Percentiles rank a stretch among this genome's conserved stretches.
These are phyloP conservation scores for Scylla paramamosain DNA, from an alignment of 1,140 invertebrate genomes.

Conservation along the genomic window DNA sequence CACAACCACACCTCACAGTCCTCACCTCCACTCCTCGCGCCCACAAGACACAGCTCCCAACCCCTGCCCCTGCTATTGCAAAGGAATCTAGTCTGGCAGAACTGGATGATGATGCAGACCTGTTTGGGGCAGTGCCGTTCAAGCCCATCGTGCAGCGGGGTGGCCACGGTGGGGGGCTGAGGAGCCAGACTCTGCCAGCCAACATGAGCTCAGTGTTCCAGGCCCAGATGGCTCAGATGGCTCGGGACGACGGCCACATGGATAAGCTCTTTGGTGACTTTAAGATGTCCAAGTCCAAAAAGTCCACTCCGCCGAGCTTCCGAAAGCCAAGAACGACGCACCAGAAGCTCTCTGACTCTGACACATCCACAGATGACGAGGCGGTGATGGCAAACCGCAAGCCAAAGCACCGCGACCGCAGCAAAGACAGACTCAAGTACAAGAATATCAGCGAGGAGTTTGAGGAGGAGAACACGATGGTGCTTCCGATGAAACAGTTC, in stretches of 20 bases:
- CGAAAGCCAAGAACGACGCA: conserved; percentile 74
- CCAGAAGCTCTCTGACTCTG: conserved; percentile 75
- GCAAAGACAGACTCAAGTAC: conserved; percentile 77
- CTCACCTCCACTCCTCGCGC: conserved; percentile 74
- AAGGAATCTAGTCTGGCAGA: conserved; percentile 48
- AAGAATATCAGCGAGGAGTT: conserved; percentile 77
- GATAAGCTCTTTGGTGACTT: conserved; percentile 78
- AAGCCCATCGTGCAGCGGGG: conserved; percentile 80
- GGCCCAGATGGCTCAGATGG: conserved; percentile 74
- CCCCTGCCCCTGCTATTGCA: background rate
- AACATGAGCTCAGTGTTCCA: conserved; percentile 75
- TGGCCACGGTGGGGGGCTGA: conserved; percentile 21
- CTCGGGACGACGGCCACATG: conserved; percentile 76
- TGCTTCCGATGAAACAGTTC: conserved; percentile 75
- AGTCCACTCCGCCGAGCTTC: conserved; percentile 78
- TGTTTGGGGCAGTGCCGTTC: conserved; percentile 85
- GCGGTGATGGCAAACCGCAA: conserved; percentile 57
- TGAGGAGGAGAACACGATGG: conserved; percentile 77
- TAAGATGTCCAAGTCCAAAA: conserved; percentile 78
- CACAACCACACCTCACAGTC: conserved; percentile 58
- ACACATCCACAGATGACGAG: conserved; percentile 72
- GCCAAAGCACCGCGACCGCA: conserved; percentile 71
- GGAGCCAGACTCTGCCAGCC: conserved; percentile 73
- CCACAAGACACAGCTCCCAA: conserved; percentile 45
- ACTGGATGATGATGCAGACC: conserved; percentile 80